Base-by-base conservation (phyloP, 2,797 vertebrate genomes). In the Lepus townsendii region DNA sequence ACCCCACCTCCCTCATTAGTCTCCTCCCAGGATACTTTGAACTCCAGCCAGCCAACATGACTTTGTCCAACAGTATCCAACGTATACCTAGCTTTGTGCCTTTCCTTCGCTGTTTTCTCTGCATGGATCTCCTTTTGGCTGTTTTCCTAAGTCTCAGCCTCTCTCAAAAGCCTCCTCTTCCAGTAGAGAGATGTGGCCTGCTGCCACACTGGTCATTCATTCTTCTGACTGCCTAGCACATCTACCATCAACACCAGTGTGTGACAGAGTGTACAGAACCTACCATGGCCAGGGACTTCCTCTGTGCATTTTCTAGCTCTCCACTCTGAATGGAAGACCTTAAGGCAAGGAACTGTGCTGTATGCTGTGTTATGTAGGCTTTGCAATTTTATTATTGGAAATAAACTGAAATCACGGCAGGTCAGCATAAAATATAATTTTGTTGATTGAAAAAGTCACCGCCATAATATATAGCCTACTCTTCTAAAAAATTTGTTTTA, bases 191-290 rank as follows among this genome's bases (percentile, higher is more conserved):
- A 83, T 13, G 7, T 27, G 47, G 24, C 4, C 11, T n/a, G 2
- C 4, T 68, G 9, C 62, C 62, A 32, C 3, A 7, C 0, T 4
- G n/a, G 2, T n/a, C 16, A 26, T 32, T 20, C 30, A 30, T 35
- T 52, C 60, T 69, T 68, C 30, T 42, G 24, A 83, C 32, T 65
- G 19, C 11, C 35, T 13, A 38, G 17, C 11, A 85, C n/a, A 72
- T 22, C 32, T 6, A 9, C 47, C 24, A 3, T 50, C 17, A 2
- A 1, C 1, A 12, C 63, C 5, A 1, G 12, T 5, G 0, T 54
- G 16, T 14, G 57, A 77, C 35, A 52, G 11, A 38, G n/a, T 12
- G 13, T 4, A 16, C 24, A 50, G 72, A 7, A 12, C 32, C 47
- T 27, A n/a, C 4, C 27, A 6, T 3, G 22, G 10, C 54, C 57